Base-by-base conservation (phyloP, 2,113 vertebrate species). In the Mustelus asterias region DNA sequence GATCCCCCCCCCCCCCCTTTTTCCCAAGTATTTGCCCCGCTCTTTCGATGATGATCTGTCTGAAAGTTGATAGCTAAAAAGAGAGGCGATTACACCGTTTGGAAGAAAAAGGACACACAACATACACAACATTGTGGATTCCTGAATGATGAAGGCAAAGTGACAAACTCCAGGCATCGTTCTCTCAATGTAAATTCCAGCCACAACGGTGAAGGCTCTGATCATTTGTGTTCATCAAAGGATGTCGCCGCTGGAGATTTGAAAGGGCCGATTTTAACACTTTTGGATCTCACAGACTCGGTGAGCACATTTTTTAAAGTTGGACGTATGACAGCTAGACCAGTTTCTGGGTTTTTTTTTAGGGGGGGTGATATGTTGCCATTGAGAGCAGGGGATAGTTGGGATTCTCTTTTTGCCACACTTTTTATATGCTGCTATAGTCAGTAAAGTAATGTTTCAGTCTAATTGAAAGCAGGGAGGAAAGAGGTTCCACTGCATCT, bases 51-150 rank as follows among this genome's bases (percentile, higher is more conserved):
- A 37, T 3, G 58, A 60, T 60, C 33, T 93, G 1, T 33, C 60
- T 67, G 89, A 93, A 93, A 93, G 89, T 93, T 65, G 58, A 41
- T 60, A 93, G 60, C 29, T 92, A 92, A 33, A 63, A 63, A 13
- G 29, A 18, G 60, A n/a, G 60, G 89, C 1, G 89, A 67, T 24
- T 93, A 22, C 89, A 93, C 89, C 88, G 14, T 54, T 18, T 20
- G 14, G 65, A 33, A 11, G 29, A 90, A 10, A 90, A 63, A 14
- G 13, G 3, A 60, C 29, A 63, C 8, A 63, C 60, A 54, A 54
- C 48, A 54, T 54, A 3, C 48, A 54, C 86, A 16, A 63, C 33
- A 65, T 3, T 29, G 29, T 67, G 89, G 58, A 67, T 16, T 93
- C 2, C 63, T 65, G 14, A 37, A n/a, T 10, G n/a, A 93, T 93